These are phyloP conservation scores for Geophilus truncorum DNA, from an alignment of 2,888 invertebrate genomes.

Conservation along the genomic window DNA sequence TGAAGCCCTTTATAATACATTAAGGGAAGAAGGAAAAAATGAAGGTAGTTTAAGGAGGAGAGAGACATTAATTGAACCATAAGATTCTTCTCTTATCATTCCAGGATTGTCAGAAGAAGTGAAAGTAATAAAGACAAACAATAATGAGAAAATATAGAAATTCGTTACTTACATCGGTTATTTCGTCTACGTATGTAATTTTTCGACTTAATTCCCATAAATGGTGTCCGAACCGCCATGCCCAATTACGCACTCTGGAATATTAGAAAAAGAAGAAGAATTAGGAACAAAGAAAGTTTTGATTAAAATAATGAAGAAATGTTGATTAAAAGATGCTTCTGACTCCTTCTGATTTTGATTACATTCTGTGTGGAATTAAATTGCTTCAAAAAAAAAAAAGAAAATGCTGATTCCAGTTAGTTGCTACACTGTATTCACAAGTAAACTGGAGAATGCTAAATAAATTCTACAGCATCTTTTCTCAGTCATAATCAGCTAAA, in stretches of 20 bases:
- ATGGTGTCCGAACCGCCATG: constrained; percentile 10
- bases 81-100: not conserved
- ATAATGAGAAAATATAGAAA: not conserved
- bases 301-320: not conserved
- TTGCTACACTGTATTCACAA: too few species aligned
- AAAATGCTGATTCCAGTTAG: too few species aligned
- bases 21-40: not conserved
- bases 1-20: not conserved
- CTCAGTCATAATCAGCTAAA: too few species aligned
- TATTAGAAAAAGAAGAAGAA: not conserved
- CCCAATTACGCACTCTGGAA: constrained; percentile 5
- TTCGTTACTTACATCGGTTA: not conserved
- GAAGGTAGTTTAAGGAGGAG: not conserved
- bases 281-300: too few species aligned
- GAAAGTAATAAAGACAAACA: not conserved
- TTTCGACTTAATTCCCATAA: not conserved
- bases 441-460: too few species aligned
- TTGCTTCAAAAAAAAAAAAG: too few species aligned
- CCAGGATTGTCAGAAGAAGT: not conserved
- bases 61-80: not conserved
- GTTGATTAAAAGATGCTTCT: not conserved
- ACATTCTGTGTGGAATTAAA: too few species aligned
- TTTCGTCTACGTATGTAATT: constrained; percentile 11
- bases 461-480: too few species aligned
- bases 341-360: too few species aligned